Conservation (phyloP, 2,113 vertebrate species). For the Genyomyrus donnyi region DNA sequence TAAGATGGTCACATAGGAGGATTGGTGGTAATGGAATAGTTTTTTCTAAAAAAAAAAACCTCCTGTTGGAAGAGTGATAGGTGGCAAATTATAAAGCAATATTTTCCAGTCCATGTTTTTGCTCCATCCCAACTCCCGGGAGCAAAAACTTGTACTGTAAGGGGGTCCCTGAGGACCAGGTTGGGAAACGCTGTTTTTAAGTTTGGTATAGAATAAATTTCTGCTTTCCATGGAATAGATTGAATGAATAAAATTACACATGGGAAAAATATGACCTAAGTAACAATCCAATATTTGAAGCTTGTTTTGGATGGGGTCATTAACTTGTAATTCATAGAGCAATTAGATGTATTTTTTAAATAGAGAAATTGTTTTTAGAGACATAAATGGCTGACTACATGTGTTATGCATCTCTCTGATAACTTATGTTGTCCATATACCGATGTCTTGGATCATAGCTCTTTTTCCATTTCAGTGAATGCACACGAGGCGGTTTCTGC, state of each 20-base stretch:
- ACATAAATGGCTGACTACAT: background rate
- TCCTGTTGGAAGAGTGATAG: too few species aligned
- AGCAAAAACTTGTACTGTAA: too few species aligned
- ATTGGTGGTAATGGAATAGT: background rate
- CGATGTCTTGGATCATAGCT: background rate
- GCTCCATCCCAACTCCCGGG: background rate
- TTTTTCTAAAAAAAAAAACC: too few species aligned
- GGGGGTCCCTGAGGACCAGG: too few species aligned
- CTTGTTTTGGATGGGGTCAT: background rate
- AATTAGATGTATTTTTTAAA: background rate
- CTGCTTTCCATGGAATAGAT: background rate
- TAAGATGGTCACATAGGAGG: background rate
- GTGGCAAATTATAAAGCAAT: background rate
- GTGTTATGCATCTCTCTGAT: background rate
- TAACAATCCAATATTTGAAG: background rate
- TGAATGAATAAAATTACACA: background rate
- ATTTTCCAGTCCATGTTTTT: background rate
- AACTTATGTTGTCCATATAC: background rate
- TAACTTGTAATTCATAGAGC: background rate
- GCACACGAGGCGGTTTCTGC: constrained; percentile 92
- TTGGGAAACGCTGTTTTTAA: background rate
- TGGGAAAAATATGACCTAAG: background rate
- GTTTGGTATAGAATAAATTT: background rate
- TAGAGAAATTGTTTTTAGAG: background rate
- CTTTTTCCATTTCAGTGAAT: constrained; percentile 67